Evolutionary conservation across 2,888 invertebrate species (phyloP), one percentile per base, ranked within the genome.

Genomic region (Cephus runcator): DNA sequence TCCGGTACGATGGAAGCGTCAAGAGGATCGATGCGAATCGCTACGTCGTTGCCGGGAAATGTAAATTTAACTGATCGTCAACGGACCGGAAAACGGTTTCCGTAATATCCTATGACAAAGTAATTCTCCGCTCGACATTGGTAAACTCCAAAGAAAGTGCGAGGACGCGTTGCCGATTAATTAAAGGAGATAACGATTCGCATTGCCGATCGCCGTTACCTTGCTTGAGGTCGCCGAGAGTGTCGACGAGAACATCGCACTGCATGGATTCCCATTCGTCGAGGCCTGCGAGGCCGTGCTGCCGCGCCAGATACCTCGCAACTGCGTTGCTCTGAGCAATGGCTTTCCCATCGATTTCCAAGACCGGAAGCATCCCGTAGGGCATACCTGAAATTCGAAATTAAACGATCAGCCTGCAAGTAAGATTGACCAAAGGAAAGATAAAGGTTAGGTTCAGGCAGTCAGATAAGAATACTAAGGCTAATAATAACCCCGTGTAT

Each of bases 291-390:
- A 94, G 91, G 11, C 92, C 92, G 84, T 92, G 92, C 83, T 93
- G 91, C 76, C 92, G 91, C 1, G 94, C 94, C 79, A 94, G 87
- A 89, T 93, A 93, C 85, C 94, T 91, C 11, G 93, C 93, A 78
- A 94, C 93, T 12, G 94, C 93, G 83, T 93, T 93, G 81, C 93
- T 93, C 84, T 94, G 94, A 68, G 93, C 92, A 69, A 93, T 91
- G 76, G 90, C 89, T 82, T 92, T 92, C n/a, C 93, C 94, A 84
- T 94, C 93, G 77, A 94, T 92, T 88, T 94, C 93, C 85, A 94
- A 87, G 34, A 94, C 93, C 1, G 94, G 94, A 73, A 94, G 89
- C 91, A 93, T 93, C 75, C 93, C 93, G 83, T 93, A 94, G 12
- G 94, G 94, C 88, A 92, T 93, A 76, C 90, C 94, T 94, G 88